Conservation (phyloP, 2,113 vertebrate genomes). For the Aythya baeri region DNA sequence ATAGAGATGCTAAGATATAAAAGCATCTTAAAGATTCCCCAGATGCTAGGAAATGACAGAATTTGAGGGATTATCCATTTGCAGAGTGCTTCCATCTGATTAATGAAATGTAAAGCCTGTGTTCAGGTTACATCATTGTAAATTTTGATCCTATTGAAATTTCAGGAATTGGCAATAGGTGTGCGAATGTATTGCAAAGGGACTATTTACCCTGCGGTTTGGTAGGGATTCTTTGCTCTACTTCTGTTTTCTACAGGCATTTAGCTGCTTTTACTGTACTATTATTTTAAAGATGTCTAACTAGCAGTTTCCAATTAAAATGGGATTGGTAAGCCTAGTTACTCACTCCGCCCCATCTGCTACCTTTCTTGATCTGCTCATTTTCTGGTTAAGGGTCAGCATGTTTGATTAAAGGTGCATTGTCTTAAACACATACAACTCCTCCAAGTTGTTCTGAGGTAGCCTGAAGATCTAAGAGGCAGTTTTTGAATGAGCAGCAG, state of each 20-base stretch:
- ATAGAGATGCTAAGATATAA: too few species aligned
- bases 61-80: neutral
- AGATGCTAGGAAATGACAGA: neutral
- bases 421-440: neutral
- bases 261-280: neutral
- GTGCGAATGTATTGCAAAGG: neutral
- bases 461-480: neutral
- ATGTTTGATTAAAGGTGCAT: neutral
- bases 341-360: neutral
- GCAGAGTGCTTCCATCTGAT: neutral
- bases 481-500: neutral
- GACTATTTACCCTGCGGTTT: neutral
- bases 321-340: neutral
- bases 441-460: neutral
- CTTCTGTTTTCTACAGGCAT: conserved; percentile 10
- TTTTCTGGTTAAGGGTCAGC: neutral
- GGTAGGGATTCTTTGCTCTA: neutral
- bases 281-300: neutral
- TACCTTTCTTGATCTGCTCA: neutral
- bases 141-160: neutral
- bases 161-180: neutral
- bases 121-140: neutral
- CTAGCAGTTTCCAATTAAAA: neutral
- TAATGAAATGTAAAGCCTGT: neutral
- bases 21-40: neutral